phyloP scores from a whole-genome alignment of 1,140 invertebrate genomes.

The Pentalonia nigronervosa region DNA sequence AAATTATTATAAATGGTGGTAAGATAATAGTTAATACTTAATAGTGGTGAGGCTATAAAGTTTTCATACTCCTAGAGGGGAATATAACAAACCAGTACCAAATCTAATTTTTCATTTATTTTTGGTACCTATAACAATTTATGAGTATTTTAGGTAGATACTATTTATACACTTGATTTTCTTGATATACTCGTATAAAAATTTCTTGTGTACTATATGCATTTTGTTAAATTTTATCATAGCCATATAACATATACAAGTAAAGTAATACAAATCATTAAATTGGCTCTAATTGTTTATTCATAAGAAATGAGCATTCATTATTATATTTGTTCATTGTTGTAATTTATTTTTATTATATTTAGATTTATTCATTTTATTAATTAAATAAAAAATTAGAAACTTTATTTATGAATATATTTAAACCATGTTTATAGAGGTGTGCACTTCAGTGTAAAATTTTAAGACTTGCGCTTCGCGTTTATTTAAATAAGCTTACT shows the following conservation, averaged over 20 bases:
- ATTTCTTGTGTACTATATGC: too few relatives aligned
- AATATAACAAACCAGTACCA: too few relatives aligned
- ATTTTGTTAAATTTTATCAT: background rate
- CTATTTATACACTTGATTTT: too few relatives aligned
- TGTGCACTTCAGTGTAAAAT: slow-evolving; percentile 60
- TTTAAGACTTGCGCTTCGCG: slow-evolving; percentile 60
- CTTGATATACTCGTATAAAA: too few relatives aligned
- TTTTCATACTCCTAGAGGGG: too few relatives aligned
- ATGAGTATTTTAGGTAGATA: background rate
- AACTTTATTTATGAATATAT: slow-evolving; percentile 14
- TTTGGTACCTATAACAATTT: background rate
- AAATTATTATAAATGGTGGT: too few relatives aligned
- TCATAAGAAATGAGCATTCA: background rate
- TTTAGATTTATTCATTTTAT: too few relatives aligned
- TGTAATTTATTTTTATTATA: background rate
- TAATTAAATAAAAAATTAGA: background rate
- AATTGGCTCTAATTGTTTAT: background rate
- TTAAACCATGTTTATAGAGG: slow-evolving; percentile 59
- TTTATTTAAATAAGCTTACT: slow-evolving; percentile 61
- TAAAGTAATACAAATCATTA: background rate
- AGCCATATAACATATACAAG: background rate
- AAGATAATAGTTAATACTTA: too few relatives aligned
- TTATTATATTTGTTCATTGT: background rate
- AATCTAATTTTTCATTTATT: background rate
- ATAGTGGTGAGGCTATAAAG: too few relatives aligned